Conservation (phyloP, 2,113 vertebrate species). For the Megaleporinus macrocephalus region DNA sequence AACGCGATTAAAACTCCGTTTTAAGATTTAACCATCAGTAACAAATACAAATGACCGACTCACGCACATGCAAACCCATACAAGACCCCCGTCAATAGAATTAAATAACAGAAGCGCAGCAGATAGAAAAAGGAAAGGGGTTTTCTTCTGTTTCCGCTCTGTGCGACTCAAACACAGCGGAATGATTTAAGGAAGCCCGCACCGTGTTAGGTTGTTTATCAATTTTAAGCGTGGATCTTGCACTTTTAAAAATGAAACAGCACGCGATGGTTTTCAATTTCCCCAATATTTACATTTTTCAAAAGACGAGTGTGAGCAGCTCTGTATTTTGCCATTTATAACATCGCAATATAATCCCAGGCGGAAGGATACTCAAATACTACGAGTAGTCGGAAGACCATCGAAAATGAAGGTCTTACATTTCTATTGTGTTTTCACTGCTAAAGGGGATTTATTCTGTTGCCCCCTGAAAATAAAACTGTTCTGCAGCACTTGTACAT, state of each 20-base stretch:
- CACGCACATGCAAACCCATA: too few species aligned
- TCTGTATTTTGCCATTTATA: neutral
- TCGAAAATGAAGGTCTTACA: conserved; percentile 78
- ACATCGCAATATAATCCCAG: conserved; percentile 53
- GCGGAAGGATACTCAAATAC: conserved; percentile 65
- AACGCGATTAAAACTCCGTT: neutral
- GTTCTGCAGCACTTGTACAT: neutral
- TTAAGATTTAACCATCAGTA: too few species aligned
- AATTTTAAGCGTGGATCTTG: neutral
- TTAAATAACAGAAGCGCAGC: conserved; percentile 36
- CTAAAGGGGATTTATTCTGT: neutral
- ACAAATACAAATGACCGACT: neutral
- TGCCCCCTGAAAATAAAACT: neutral
- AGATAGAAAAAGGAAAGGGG: conserved; percentile 62
- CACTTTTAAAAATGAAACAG: neutral
- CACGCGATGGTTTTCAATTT: neutral
- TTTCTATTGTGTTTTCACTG: conserved; percentile 11
- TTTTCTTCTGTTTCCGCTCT: conserved; percentile 62
- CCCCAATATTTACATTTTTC: neutral
- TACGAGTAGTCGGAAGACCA: conserved; percentile 70
- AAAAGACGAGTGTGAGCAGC: neutral
- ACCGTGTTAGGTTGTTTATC: conserved; percentile 6
- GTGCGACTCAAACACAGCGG: conserved; percentile 31
- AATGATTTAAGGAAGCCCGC: conserved; percentile 11
- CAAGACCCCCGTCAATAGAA: too few species aligned